A percentile compares a stretch with the other conserved stretches of the same genome.
Evolutionary conservation across 2,888 invertebrate genomes (phyloP).

Genomic region (Eustalomyia histrio): DNA sequence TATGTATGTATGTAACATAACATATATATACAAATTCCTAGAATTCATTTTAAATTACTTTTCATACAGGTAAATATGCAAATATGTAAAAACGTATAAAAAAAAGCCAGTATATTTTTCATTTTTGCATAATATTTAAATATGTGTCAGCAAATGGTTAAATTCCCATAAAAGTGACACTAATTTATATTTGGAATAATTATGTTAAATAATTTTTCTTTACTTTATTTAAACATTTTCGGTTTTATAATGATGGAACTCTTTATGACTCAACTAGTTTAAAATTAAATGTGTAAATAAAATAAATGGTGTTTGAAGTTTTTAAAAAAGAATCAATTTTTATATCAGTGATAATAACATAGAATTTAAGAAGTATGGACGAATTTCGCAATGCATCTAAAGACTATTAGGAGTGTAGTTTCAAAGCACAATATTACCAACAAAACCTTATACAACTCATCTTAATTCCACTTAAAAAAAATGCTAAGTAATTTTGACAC

Average conservation of each 20-base stretch:
- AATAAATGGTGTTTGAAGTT: background rate
- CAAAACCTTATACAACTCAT: background rate
- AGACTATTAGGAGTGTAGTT: background rate
- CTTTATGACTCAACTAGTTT: slow-evolving; percentile 1
- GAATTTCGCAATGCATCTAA: no score
- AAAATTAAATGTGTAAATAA: background rate
- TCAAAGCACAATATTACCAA: background rate
- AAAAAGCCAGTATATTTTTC: background rate
- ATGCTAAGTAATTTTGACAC: background rate
- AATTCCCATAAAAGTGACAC: slow-evolving; percentile 23
- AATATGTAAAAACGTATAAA: background rate
- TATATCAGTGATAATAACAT: no score
- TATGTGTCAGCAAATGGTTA: slow-evolving; percentile 29
- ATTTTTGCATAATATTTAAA: slow-evolving; percentile 21
- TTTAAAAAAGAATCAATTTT: background rate
- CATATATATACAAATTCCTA: no score
- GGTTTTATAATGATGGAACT: background rate
- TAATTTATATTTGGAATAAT: background rate
- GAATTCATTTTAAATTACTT: no score
- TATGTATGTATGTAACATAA: no score
- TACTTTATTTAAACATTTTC: slow-evolving; percentile 11
- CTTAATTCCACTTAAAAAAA: slow-evolving; percentile 26
- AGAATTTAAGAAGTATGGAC: no score
- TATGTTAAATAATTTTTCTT: background rate
- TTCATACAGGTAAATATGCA: background rate